Conservation (phyloP, 2,113 vertebrate genomes). For the Tauraco erythrolophus region DNA sequence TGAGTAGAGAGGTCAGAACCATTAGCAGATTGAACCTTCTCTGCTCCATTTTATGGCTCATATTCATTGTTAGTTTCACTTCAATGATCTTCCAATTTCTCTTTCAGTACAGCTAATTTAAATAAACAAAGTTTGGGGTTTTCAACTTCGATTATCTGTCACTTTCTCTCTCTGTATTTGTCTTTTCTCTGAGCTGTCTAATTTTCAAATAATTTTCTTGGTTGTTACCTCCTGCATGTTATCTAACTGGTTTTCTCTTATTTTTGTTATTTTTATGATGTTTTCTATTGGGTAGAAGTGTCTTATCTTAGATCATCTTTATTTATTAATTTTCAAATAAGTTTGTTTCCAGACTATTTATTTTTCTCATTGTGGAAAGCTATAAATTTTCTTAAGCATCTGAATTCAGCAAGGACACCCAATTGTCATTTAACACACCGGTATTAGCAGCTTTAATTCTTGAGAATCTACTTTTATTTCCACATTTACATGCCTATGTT, state of each 20-base stretch:
- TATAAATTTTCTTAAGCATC: not conserved
- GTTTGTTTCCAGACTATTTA: not conserved
- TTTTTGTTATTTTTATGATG: not conserved
- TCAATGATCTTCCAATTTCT: conserved; percentile 1
- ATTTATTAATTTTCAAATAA: not conserved
- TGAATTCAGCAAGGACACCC: not conserved
- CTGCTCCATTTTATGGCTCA: not conserved
- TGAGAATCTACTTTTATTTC: not conserved
- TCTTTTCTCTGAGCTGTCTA: not conserved
- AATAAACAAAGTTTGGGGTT: conserved; percentile 25
- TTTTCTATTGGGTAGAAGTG: not conserved
- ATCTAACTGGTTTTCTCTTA: not conserved
- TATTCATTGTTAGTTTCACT: conserved; percentile 27
- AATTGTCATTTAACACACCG: not conserved
- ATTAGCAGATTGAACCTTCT: conserved; percentile 54
- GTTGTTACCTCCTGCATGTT: not conserved
- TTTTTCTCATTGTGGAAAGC: not conserved
- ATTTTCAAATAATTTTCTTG: not conserved
- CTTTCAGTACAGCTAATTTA: conserved; percentile 24
- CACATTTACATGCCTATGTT: not conserved
- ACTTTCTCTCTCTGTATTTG: not conserved
- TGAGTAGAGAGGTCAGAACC: conserved; percentile 37
- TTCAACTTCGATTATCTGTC: not conserved
- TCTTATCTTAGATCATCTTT: not conserved
- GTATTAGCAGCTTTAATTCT: conserved; percentile 17